phyloP scores from a whole-genome alignment of 2,797 vertebrate genomes.

The Scyliorhinus canicula region DNA sequence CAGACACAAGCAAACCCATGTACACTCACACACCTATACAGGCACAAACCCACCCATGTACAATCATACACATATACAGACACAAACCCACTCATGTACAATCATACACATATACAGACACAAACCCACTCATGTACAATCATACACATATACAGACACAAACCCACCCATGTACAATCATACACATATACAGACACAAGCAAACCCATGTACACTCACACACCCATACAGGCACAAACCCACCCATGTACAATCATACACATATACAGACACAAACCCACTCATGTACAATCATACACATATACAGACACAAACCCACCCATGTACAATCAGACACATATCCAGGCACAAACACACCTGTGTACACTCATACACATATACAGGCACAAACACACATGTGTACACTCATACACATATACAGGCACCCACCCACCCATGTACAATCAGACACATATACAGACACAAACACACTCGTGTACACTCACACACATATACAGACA shows the following conservation, averaged over 20 bases:
- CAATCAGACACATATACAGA: no score
- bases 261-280: background rate
- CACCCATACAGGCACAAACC: no score
- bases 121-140: background rate
- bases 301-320: background rate
- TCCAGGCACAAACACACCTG: no score
- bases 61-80: background rate
- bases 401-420: no score
- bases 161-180: background rate
- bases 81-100: background rate
- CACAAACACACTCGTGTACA: no score
- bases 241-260: background rate
- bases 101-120: background rate
- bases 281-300: no score
- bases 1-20: background rate
- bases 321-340: no score
- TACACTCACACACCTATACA: no score
- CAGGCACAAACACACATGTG: no score
- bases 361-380: no score
- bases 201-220: background rate
- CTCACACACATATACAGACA: no score
- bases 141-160: background rate
- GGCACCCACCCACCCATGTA: no score
- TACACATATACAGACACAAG: background rate
- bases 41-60: background rate